These are phyloP conservation scores for Tympanoctomys barrerae DNA, from an alignment of 2,797 vertebrate species.

Conservation along the genomic window DNA sequence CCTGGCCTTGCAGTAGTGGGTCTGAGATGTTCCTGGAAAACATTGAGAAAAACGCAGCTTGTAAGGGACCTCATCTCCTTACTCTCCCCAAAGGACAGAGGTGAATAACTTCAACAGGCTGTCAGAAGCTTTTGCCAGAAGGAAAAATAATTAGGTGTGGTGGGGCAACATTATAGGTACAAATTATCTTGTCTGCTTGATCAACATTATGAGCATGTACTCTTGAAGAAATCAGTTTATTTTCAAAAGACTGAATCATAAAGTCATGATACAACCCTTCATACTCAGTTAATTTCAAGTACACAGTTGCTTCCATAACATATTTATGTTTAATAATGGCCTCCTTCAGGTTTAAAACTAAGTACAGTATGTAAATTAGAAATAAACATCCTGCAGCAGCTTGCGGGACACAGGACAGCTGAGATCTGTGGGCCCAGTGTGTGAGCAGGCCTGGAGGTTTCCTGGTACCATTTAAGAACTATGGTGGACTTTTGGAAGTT, in stretches of 20 bases:
- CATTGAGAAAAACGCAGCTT: slow-evolving; percentile 67
- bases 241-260: slow-evolving; percentile 73
- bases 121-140: slow-evolving; percentile 71
- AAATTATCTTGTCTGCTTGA: slow-evolving; percentile 76
- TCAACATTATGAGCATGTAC: slow-evolving; percentile 61
- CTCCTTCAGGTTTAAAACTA: neutral
- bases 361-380: neutral
- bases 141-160: slow-evolving; percentile 76
- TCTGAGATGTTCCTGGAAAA: slow-evolving; percentile 2
- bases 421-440: no score
- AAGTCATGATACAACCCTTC: slow-evolving; percentile 39
- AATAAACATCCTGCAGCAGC: neutral
- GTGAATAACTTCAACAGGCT: slow-evolving; percentile 75
- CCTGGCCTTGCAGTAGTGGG: neutral
- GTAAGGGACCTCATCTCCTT: neutral
- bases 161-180: slow-evolving; percentile 62
- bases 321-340: slow-evolving; percentile 3
- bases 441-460: no score
- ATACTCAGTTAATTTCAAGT: slow-evolving; percentile 53
- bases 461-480: no score
- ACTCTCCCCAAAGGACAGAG: slow-evolving; percentile 45
- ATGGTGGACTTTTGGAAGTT: no score
- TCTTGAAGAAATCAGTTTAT: slow-evolving; percentile 66
- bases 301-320: neutral
- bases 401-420: no score